phyloP scores from a whole-genome alignment of 2,113 vertebrate species.

The Onychostruthus taczanowskii region DNA sequence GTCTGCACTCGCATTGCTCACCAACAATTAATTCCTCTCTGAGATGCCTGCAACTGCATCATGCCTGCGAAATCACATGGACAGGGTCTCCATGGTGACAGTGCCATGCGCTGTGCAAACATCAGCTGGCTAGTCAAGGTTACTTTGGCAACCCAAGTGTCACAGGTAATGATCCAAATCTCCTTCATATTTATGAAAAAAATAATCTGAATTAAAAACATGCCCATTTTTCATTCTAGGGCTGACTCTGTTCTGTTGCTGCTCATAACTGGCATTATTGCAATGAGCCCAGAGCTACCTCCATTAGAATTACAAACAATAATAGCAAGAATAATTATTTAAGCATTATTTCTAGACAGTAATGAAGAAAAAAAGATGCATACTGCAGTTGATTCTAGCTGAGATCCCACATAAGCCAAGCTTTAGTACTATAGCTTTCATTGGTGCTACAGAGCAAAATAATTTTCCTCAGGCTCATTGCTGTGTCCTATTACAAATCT shows the following conservation, averaged over 20 bases:
- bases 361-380: slow-evolving; percentile 20
- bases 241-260: neutral
- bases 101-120: neutral
- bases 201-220: slow-evolving; percentile 16
- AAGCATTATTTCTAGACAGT: neutral
- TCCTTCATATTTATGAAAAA: neutral
- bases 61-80: slow-evolving; percentile 26
- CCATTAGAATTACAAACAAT: neutral
- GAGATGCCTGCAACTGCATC: slow-evolving; percentile 24
- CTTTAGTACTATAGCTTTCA: neutral
- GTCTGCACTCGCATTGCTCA: neutral
- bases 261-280: neutral
- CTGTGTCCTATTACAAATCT: neutral
- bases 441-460: neutral
- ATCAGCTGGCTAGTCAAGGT: slow-evolving; percentile 22
- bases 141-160: slow-evolving; percentile 36
- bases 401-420: neutral
- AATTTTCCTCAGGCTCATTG: neutral
- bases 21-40: slow-evolving; percentile 32
- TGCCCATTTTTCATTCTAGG: neutral
- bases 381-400: neutral
- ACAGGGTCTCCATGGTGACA: slow-evolving; percentile 31
- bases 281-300: neutral
- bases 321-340: neutral
- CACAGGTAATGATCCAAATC: slow-evolving; percentile 32